Conservation (phyloP, 2,113 vertebrate species). For the Oncorhynchus nerka region DNA sequence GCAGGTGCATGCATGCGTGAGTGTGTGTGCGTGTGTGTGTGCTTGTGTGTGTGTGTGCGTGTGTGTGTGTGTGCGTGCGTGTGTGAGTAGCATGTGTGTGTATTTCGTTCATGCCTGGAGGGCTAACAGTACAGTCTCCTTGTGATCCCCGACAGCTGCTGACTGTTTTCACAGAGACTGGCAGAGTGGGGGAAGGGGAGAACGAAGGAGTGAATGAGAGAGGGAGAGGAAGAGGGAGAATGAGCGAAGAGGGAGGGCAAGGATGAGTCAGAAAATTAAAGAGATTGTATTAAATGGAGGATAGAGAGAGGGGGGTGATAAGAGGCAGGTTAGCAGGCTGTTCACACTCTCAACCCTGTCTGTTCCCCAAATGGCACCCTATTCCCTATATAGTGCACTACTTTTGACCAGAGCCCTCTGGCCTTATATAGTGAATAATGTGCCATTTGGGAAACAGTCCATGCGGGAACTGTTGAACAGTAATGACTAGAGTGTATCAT, state of each 20-base stretch:
- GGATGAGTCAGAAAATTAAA: neutral
- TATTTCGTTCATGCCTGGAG: conserved; percentile 6
- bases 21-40: neutral
- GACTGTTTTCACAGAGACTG: conserved; percentile 26
- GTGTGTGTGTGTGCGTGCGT: conserved; percentile 7
- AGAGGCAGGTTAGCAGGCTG: neutral
- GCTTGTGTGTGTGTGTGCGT: neutral
- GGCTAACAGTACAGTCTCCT: neutral
- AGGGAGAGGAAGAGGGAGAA: neutral
- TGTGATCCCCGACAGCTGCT: conserved; percentile 29
- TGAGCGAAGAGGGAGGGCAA: neutral
- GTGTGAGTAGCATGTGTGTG: conserved; percentile 15
- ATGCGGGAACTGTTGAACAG: neutral
- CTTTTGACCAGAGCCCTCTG: too few relatives aligned
- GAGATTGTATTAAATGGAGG: neutral
- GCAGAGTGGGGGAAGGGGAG: neutral
- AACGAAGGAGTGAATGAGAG: neutral
- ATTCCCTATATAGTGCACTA: neutral
- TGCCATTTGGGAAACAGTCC: neutral
- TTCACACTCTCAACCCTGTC: neutral
- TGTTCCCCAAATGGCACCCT: neutral
- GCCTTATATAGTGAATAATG: too few relatives aligned
- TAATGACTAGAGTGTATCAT: conserved; percentile 5
- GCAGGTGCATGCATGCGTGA: neutral
- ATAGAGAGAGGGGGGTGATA: conserved; percentile 17